Percentiles rank a stretch among this genome's conserved stretches.
phyloP scores from a whole-genome alignment of 2,113 vertebrate species.

The Tetrao urogallus region DNA sequence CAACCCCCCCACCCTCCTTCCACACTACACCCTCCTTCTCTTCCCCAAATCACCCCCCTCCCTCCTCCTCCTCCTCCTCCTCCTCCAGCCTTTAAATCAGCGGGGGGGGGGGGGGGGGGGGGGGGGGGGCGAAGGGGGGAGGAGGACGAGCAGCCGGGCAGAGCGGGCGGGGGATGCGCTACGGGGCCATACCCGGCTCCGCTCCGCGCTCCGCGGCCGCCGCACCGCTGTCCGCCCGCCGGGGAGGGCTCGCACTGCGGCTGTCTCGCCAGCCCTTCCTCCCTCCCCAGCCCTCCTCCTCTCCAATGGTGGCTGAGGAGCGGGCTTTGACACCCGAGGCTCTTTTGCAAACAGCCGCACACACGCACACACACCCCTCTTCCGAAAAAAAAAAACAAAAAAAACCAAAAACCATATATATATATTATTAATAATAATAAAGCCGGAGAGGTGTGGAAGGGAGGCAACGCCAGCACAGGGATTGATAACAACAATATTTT shows the following conservation, averaged over 20 bases:
- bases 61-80: neutral
- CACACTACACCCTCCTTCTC: neutral
- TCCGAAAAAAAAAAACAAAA: neutral
- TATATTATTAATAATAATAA: too few relatives aligned
- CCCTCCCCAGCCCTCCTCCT: neutral
- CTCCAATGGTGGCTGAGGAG: conserved; percentile 47
- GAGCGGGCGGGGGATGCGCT: conserved; percentile 21
- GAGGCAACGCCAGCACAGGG: neutral
- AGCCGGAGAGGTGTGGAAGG: neutral
- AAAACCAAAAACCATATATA: too few relatives aligned
- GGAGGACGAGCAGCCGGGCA: neutral
- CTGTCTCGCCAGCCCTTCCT: conserved; percentile 59
- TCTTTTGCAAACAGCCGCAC: neutral
- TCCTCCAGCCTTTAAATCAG: neutral
- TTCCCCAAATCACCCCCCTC: neutral
- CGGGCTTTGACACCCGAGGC: conserved; percentile 42
- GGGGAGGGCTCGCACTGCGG: conserved; percentile 56
- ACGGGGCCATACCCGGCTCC: conserved; percentile 27
- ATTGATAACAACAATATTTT: neutral
- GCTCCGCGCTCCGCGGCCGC: neutral
- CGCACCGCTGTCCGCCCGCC: conserved; percentile 12
- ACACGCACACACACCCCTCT: neutral
- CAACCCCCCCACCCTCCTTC: neutral
- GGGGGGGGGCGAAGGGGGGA: too few relatives aligned
- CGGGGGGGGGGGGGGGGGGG: neutral